These are phyloP conservation scores for Leuciscus idus DNA, from an alignment of 2,113 vertebrate species.

Conservation along the genomic window DNA sequence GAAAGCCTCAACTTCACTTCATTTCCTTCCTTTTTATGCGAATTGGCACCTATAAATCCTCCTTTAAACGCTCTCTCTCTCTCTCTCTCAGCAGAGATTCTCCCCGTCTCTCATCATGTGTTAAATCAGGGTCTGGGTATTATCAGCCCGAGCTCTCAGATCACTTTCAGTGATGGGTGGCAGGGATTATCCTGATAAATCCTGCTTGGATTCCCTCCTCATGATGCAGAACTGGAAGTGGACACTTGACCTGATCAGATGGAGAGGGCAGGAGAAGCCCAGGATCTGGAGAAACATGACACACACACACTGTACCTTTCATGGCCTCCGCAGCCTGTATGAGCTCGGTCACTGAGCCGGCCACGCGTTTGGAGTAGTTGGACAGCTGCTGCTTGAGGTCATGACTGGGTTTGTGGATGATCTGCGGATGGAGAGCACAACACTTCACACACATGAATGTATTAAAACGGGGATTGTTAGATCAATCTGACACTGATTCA, in stretches of 20 bases:
- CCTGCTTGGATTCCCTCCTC: background rate
- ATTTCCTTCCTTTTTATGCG: background rate
- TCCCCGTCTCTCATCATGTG: constrained; percentile 29
- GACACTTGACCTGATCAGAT: constrained; percentile 16
- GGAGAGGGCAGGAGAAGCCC: constrained; percentile 11
- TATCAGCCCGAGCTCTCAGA: constrained; percentile 36
- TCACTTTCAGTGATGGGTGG: constrained; percentile 40
- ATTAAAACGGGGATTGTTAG: background rate
- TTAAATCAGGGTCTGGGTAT: constrained; percentile 48
- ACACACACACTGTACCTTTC: constrained; percentile 82
- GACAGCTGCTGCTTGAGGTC: constrained; percentile 95
- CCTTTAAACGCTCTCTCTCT: background rate
- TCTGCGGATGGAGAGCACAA: constrained; percentile 70
- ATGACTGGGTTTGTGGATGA: constrained; percentile 91
- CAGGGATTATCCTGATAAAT: constrained; percentile 15
- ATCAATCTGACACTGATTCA: background rate
- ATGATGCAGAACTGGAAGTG: background rate
- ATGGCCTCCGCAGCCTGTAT: constrained; percentile 98
- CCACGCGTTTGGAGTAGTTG: constrained; percentile 89
- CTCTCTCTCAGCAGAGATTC: background rate
- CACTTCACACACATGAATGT: background rate
- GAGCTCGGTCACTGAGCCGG: constrained; percentile 93
- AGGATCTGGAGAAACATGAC: background rate
- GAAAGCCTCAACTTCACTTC: background rate
- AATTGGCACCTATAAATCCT: background rate